A percentile compares a stretch with the other conserved stretches of the same genome.
phyloP scores from a whole-genome alignment of 2,888 invertebrate genomes.

The Limenitis camilla region DNA sequence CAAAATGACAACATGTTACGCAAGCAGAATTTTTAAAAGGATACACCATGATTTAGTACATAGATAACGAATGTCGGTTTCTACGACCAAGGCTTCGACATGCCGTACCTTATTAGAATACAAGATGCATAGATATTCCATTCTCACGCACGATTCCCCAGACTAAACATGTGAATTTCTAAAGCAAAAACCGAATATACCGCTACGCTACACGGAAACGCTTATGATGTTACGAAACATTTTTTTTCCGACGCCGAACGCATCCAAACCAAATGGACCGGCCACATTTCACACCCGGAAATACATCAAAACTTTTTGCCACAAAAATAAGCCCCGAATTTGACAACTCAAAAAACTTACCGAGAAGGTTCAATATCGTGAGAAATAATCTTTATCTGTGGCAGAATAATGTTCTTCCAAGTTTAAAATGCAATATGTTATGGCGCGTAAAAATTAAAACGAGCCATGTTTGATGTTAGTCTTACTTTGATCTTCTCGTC shows the following conservation, averaged over 20 bases:
- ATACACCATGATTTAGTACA: conserved; percentile 25
- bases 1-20: conserved; percentile 17
- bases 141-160: conserved; percentile 38
- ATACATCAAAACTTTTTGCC: conserved; percentile 51
- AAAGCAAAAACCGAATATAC: conserved; percentile 42
- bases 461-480: conserved; percentile 20
- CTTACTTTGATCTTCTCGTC: conserved; percentile 23
- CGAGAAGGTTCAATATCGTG: conserved; percentile 16
- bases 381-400: conserved; percentile 13
- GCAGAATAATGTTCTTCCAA: conserved; percentile 18
- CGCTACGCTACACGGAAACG: conserved; percentile 46
- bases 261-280: conserved; percentile 55
- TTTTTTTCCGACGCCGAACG: conserved; percentile 45
- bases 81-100: conserved; percentile 26
- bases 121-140: conserved; percentile 39
- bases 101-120: conserved; percentile 43
- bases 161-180: conserved; percentile 28
- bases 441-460: conserved; percentile 29
- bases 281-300: conserved; percentile 69
- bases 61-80: conserved; percentile 31
- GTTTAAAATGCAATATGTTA: conserved; percentile 35
- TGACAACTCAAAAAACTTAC: conserved; percentile 13
- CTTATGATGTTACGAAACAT: conserved; percentile 35
- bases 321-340: conserved; percentile 6
- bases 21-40: conserved; percentile 25